Conservation (phyloP, 2,888 invertebrate genomes). For the Eristalinus sepulchralis region DNA sequence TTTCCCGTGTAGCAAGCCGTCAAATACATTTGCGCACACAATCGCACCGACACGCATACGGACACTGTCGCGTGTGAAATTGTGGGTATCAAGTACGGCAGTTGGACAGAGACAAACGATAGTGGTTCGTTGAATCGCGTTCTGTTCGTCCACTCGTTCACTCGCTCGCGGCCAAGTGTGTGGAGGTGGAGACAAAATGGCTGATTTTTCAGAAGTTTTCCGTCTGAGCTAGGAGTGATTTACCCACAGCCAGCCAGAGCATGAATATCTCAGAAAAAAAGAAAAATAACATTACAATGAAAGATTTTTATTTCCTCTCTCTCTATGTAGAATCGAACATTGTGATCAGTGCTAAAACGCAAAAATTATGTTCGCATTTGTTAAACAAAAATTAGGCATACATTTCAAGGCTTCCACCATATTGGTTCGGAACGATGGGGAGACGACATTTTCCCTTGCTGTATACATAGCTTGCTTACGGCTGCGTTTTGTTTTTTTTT, state of each 20-base stretch:
- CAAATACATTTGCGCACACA: conserved; percentile 77
- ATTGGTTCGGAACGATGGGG: conserved; percentile 55
- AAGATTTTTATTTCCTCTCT: not conserved
- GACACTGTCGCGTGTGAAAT: conserved; percentile 24
- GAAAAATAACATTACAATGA: conserved; percentile 14
- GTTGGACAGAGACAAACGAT: conserved; percentile 40
- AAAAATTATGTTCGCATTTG: conserved; percentile 5
- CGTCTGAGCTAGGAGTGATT: conserved; percentile 55
- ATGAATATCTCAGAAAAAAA: not conserved
- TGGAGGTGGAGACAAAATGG: conserved; percentile 67
- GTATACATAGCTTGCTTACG: conserved; percentile 55
- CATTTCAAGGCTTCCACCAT: conserved; percentile 69
- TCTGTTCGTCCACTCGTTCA: conserved; percentile 35
- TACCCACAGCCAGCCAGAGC: conserved; percentile 1
- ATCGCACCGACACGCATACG: conserved; percentile 42
- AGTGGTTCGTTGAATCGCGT: conserved; percentile 15
- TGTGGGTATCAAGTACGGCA: conserved; percentile 40
- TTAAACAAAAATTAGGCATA: conserved; percentile 53
- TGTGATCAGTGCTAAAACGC: conserved; percentile 32
- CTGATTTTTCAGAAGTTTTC: conserved; percentile 63
- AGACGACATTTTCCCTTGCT: conserved; percentile 41
- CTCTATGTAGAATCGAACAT: conserved; percentile 9
- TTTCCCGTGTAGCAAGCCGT: conserved; percentile 78
- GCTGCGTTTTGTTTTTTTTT: conserved; percentile 2
- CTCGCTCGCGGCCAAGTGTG: conserved; percentile 30